A percentile compares a stretch with the other conserved stretches of the same genome.
These are phyloP conservation scores for Hirtodrosophila alboralis DNA, from an alignment of 2,888 invertebrate genomes.

Conservation along the genomic window DNA sequence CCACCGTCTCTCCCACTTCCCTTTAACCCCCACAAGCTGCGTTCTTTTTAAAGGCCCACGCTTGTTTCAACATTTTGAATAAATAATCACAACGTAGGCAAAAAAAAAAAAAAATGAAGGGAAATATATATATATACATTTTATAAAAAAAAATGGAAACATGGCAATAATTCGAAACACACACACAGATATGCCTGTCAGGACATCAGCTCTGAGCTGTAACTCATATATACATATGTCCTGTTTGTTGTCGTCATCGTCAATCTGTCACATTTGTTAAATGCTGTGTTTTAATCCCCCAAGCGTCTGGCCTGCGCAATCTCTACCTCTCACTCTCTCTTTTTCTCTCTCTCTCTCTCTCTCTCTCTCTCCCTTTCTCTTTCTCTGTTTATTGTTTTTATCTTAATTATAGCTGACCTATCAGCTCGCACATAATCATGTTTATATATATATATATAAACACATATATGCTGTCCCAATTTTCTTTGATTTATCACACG, in stretches of 20 bases:
- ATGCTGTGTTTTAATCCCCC: constrained; percentile 70
- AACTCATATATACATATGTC: constrained; percentile 16
- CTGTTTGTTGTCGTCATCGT: constrained; percentile 54
- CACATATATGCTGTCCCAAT: too few species aligned
- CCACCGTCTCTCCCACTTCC: not conserved
- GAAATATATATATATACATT: constrained; percentile 74
- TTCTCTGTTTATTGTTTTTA: constrained; percentile 6
- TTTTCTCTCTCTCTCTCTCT: too few species aligned
- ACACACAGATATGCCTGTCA: constrained; percentile 25
- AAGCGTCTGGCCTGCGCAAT: constrained; percentile 5
- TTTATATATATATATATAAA: too few species aligned
- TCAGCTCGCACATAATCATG: not conserved
- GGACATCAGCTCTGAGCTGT: constrained; percentile 21
- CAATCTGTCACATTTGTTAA: constrained; percentile 75
- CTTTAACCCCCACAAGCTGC: too few species aligned
- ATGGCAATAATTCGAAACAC: constrained; percentile 11
- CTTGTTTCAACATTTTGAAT: constrained; percentile 69
- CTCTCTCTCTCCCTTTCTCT: too few species aligned
- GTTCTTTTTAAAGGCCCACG: too few species aligned
- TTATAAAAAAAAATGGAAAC: constrained; percentile 20
- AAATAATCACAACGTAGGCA: constrained; percentile 78
- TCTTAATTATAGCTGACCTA: constrained; percentile 4
- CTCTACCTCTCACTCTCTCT: too few species aligned
- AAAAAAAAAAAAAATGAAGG: constrained; percentile 62
- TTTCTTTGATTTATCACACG: too few species aligned